These are phyloP conservation scores for Apodemus speciosus DNA, from an alignment of 2,113 vertebrate genomes.

Conservation along the genomic window DNA sequence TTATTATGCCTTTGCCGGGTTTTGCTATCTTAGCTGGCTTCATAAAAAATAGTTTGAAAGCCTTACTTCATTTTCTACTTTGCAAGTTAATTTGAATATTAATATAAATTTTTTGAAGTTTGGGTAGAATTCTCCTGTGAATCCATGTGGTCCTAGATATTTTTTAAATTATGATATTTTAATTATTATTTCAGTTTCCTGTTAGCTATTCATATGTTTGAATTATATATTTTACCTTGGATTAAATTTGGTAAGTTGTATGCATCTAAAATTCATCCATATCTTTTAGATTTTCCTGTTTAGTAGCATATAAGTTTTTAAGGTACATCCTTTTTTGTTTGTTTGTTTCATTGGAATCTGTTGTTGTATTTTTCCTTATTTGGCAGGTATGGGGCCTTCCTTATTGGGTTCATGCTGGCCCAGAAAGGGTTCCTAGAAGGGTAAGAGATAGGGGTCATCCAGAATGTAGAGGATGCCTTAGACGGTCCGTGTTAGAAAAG, in stretches of 20 bases:
- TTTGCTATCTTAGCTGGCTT: neutral
- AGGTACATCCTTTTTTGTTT: neutral
- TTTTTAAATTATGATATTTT: neutral
- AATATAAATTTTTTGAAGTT: neutral
- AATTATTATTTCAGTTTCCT: neutral
- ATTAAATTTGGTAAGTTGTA: neutral
- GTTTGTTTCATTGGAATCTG: neutral
- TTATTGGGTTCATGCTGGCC: neutral
- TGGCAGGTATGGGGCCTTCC: neutral
- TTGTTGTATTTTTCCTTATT: neutral
- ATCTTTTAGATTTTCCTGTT: neutral
- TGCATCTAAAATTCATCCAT: neutral
- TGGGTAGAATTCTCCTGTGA: neutral
- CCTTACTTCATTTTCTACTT: neutral
- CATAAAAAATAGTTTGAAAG: neutral
- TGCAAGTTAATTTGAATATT: neutral
- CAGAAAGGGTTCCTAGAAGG: neutral
- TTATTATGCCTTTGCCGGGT: neutral
- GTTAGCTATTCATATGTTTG: neutral
- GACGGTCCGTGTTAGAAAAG: neutral
- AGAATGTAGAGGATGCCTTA: neutral
- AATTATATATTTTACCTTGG: neutral
- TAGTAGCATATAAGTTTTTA: neutral
- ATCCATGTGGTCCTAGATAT: neutral
- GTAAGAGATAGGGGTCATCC: neutral